Conservation (phyloP, 2,888 invertebrate species). For the Euspilapteryx auroguttella region DNA sequence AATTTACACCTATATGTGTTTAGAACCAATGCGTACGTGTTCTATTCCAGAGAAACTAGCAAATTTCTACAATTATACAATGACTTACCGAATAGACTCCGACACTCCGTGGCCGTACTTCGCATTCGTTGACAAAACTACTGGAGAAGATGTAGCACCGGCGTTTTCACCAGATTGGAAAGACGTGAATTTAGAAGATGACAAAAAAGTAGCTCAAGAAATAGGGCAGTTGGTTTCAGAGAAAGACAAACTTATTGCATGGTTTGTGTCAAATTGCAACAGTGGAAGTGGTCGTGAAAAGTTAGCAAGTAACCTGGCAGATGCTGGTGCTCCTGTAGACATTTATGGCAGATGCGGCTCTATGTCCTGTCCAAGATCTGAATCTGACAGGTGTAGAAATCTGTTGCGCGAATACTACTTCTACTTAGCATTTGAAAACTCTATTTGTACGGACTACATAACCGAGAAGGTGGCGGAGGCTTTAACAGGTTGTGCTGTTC, state of each 20-base stretch:
- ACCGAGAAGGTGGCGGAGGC: constrained; percentile 65
- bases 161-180: constrained; percentile 17
- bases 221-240: constrained; percentile 5
- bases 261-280: constrained; percentile 60
- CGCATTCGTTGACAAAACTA: constrained; percentile 16
- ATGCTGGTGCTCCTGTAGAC: constrained; percentile 56
- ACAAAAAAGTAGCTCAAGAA: not conserved
- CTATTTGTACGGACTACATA: constrained; percentile 69
- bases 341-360: constrained; percentile 66
- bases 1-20: constrained; percentile 45
- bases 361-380: constrained; percentile 16
- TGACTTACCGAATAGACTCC: constrained; percentile 57
- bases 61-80: constrained; percentile 57
- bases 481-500: constrained; percentile 43
- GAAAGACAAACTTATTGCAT: constrained; percentile 52
- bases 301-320: constrained; percentile 46
- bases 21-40: constrained; percentile 35
- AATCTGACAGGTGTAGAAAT: constrained; percentile 19
- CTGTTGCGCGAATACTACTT: constrained; percentile 63
- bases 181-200: not conserved
- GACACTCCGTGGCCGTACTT: constrained; percentile 45
- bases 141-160: constrained; percentile 18
- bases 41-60: constrained; percentile 13
- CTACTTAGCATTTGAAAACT: constrained; percentile 70
- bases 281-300: constrained; percentile 36